Evolutionary conservation across 2,888 invertebrate species (phyloP).

Genomic region (Cerastoderma edule): DNA sequence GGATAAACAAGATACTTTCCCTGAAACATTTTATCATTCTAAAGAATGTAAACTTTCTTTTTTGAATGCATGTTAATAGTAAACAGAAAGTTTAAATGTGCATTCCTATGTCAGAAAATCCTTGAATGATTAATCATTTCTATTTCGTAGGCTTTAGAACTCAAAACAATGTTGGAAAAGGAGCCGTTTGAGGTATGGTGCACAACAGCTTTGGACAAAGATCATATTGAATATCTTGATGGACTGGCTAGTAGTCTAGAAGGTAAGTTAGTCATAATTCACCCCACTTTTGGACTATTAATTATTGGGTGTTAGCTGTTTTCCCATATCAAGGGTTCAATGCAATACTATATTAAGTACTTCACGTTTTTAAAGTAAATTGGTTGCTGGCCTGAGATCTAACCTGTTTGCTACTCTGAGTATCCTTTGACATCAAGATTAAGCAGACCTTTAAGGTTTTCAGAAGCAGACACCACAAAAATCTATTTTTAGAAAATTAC

Average conservation of each 20-base stretch:
- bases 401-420: not conserved
- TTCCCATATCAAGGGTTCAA: not conserved
- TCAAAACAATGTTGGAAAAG: conserved; percentile 67
- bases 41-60: too few relatives aligned
- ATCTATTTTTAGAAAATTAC: too few relatives aligned
- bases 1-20: too few relatives aligned
- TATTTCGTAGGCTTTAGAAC: conserved; percentile 69
- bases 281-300: not conserved
- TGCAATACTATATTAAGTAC: not conserved
- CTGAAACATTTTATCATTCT: too few relatives aligned
- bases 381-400: not conserved
- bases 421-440: not conserved
- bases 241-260: conserved; percentile 60
- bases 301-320: not conserved
- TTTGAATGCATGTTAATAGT: too few relatives aligned
- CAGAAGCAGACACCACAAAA: too few relatives aligned
- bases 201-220: conserved; percentile 63
- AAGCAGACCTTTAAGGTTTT: too few relatives aligned
- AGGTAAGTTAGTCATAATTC: conserved; percentile 31
- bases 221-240: conserved; percentile 54
- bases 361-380: not conserved
- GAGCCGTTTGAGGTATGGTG: conserved; percentile 77
- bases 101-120: too few relatives aligned
- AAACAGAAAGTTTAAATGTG: too few relatives aligned
- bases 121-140: too few relatives aligned